phyloP scores from a whole-genome alignment of 2,888 invertebrate genomes.

The Monopis laevigella region DNA sequence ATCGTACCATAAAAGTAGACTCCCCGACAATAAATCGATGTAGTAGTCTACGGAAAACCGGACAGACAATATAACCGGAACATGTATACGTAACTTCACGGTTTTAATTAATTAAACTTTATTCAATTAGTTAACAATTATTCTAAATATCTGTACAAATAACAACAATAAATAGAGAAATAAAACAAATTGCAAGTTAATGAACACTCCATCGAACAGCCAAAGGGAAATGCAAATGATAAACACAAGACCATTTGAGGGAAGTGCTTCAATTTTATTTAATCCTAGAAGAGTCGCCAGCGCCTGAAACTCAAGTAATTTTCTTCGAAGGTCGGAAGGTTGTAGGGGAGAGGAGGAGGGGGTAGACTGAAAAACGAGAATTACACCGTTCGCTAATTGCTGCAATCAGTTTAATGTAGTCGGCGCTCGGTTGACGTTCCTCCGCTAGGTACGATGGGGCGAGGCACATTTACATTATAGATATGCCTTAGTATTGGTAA shows the following conservation, averaged over 20 bases:
- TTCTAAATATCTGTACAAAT: too few species aligned
- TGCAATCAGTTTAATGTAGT: constrained; percentile 66
- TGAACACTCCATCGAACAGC: neutral
- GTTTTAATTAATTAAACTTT: too few species aligned
- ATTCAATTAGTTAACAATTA: too few species aligned
- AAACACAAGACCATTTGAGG: constrained; percentile 48
- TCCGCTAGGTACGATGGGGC: neutral
- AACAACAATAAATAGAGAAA: too few species aligned
- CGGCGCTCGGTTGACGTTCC: constrained; percentile 26
- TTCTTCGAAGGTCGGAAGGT: constrained; percentile 35
- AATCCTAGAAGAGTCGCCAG: constrained; percentile 48
- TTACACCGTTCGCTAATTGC: constrained; percentile 65
- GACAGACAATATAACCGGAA: too few species aligned
- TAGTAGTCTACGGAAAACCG: too few species aligned
- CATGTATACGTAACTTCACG: too few species aligned
- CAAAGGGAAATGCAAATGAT: constrained; percentile 3
- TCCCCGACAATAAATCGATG: too few species aligned
- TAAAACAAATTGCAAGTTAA: too few species aligned
- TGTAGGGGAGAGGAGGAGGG: constrained; percentile 24
- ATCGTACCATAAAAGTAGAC: too few species aligned
- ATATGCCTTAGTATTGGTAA: too few species aligned
- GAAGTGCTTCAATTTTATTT: constrained; percentile 50
- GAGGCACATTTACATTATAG: too few species aligned
- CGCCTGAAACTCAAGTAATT: constrained; percentile 57
- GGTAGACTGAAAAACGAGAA: constrained; percentile 57